Evolutionary conservation across 2,797 vertebrate species (phyloP).

Genomic region (Liparis tanakae): DNA sequence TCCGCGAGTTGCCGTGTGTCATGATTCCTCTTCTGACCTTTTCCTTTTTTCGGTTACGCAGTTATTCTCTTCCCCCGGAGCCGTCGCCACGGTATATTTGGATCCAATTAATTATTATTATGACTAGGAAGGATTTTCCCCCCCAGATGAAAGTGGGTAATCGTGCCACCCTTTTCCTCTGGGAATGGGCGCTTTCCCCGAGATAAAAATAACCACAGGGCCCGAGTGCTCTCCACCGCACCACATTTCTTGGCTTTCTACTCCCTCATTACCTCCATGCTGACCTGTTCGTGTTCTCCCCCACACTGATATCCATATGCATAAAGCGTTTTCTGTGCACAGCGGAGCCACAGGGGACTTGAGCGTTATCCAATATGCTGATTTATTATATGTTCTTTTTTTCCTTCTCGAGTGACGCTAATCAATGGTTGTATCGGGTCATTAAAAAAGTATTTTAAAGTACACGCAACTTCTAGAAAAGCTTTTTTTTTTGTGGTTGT

Average conservation of each 20-base stretch:
- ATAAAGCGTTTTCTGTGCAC: slow-evolving; percentile 56
- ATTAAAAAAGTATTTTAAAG: neutral
- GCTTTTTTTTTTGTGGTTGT: slow-evolving; percentile 1
- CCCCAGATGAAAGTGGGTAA: slow-evolving; percentile 85
- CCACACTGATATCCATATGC: slow-evolving; percentile 77
- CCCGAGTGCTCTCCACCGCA: slow-evolving; percentile 70
- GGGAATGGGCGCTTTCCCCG: slow-evolving; percentile 85
- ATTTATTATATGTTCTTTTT: slow-evolving; percentile 28
- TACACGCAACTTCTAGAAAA: slow-evolving; percentile 18
- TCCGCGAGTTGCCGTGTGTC: slow-evolving; percentile 58
- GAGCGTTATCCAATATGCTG: slow-evolving; percentile 28
- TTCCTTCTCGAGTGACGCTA: neutral
- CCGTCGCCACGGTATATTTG: slow-evolving; percentile 79
- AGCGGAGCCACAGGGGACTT: slow-evolving; percentile 37
- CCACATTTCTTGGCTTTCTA: slow-evolving; percentile 79
- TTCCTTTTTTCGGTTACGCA: slow-evolving; percentile 51
- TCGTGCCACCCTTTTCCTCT: slow-evolving; percentile 88
- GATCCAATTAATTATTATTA: slow-evolving; percentile 89
- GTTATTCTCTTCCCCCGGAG: slow-evolving; percentile 75
- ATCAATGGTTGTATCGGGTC: slow-evolving; percentile 43
- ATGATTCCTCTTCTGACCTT: slow-evolving; percentile 60
- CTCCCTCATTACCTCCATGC: slow-evolving; percentile 83
- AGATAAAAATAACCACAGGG: slow-evolving; percentile 86
- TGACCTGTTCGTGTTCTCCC: slow-evolving; percentile 81
- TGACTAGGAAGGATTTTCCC: slow-evolving; percentile 85